phyloP scores from a whole-genome alignment of 2,888 invertebrate species.

The Allacma fusca region DNA sequence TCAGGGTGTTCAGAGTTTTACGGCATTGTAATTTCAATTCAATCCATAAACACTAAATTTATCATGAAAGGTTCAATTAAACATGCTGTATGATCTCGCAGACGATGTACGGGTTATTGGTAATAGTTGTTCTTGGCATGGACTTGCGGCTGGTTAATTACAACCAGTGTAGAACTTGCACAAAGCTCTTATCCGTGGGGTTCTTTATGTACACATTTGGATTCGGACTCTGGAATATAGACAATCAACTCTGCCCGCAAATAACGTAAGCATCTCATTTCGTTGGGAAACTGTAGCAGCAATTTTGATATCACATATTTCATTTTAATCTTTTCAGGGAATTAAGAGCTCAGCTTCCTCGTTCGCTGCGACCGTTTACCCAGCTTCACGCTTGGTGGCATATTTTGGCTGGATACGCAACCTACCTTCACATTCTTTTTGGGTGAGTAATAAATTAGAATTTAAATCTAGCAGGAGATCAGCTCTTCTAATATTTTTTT shows the following conservation, averaged over 20 bases:
- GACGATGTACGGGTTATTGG: constrained; percentile 64
- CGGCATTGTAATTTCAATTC: too few species aligned
- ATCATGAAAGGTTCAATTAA: not conserved
- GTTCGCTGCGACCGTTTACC: constrained; percentile 62
- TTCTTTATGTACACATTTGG: constrained; percentile 63
- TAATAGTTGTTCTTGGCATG: constrained; percentile 61
- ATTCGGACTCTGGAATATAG: constrained; percentile 66
- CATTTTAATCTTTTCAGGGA: constrained; percentile 48
- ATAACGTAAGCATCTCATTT: constrained; percentile 60
- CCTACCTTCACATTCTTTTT: constrained; percentile 64
- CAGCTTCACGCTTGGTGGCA: constrained; percentile 68
- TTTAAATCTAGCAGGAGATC: too few species aligned
- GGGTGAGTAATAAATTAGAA: constrained; percentile 52
- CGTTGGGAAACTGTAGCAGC: not conserved
- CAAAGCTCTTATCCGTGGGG: constrained; percentile 56
- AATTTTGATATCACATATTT: not conserved
- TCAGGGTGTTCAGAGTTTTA: too few species aligned
- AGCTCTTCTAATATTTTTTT: not conserved
- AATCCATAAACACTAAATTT: too few species aligned
- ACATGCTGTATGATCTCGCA: constrained; percentile 53
- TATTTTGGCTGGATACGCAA: constrained; percentile 65
- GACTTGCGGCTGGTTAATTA: constrained; percentile 58
- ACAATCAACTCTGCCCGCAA: constrained; percentile 64
- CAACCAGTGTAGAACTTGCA: constrained; percentile 60
- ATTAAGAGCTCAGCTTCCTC: constrained; percentile 59